These are phyloP conservation scores for Nipponia nippon DNA, from an alignment of 2,113 vertebrate genomes.

Conservation along the genomic window DNA sequence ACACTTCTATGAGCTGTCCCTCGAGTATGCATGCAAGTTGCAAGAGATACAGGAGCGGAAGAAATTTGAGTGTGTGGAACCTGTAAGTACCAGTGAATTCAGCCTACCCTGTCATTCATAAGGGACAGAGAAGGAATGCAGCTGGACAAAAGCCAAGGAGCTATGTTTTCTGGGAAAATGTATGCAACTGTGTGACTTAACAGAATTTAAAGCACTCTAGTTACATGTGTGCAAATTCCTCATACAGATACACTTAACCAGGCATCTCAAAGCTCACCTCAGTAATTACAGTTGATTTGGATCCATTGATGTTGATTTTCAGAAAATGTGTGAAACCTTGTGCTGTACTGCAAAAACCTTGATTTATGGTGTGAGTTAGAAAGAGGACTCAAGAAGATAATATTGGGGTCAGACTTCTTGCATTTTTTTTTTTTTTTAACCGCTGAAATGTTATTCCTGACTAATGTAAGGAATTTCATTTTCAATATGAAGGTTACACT, in stretches of 20 bases:
- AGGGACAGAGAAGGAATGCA: not conserved
- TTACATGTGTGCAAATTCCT: not conserved
- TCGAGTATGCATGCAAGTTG: slow-evolving; percentile 93
- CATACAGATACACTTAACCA: not conserved
- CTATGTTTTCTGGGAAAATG: not conserved
- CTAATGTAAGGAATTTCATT: not conserved
- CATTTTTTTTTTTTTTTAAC: not conserved
- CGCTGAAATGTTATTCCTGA: not conserved
- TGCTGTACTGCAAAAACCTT: not conserved
- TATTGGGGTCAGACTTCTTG: not conserved
- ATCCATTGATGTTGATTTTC: not conserved
- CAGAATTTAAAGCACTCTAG: not conserved
- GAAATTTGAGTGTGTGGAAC: slow-evolving; percentile 98
- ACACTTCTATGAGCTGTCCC: slow-evolving; percentile 93
- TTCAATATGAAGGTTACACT: not conserved
- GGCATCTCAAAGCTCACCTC: not conserved
- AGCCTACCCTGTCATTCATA: not conserved
- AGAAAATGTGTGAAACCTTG: not conserved
- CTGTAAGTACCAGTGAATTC: slow-evolving; percentile 79
- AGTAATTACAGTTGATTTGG: not conserved
- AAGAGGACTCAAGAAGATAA: not conserved
- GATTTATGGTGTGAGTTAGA: not conserved
- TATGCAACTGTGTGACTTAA: not conserved
- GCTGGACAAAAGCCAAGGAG: not conserved
- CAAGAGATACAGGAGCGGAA: slow-evolving; percentile 98